Conservation (phyloP, 1,140 invertebrate species). For the Drosophila arizonae region DNA sequence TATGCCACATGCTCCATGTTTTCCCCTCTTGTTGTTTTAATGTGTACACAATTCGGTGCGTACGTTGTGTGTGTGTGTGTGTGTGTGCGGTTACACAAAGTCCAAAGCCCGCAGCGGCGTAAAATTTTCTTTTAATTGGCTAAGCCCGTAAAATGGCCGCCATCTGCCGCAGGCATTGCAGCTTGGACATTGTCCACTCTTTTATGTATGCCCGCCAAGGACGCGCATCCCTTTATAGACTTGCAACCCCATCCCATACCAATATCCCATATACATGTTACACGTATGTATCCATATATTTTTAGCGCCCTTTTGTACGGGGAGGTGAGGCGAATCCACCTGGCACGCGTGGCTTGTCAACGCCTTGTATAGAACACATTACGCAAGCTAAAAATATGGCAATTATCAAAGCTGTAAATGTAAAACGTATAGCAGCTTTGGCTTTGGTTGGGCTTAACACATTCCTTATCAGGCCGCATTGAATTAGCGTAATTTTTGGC, state of each 20-base stretch:
- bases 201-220: constrained; percentile 24
- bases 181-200: constrained; percentile 19
- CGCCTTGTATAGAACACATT: constrained; percentile 49
- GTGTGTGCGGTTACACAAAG: constrained; percentile 28
- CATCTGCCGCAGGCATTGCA: constrained; percentile 12
- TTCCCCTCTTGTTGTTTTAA: constrained; percentile 34
- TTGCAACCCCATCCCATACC: neutral
- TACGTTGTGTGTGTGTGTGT: neutral
- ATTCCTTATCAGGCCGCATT: neutral
- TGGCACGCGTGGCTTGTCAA: constrained; percentile 41
- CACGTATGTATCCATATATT: constrained; percentile 35
- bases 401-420: constrained; percentile 1
- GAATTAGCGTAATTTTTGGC: constrained; percentile 19
- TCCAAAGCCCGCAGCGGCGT: constrained; percentile 36
- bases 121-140: constrained; percentile 76
- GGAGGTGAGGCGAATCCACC: neutral
- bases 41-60: constrained; percentile 14
- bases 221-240: constrained; percentile 39
- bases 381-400: constrained; percentile 27
- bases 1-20: constrained; percentile 40
- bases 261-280: neutral
- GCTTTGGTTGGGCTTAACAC: neutral
- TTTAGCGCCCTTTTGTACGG: constrained; percentile 61
- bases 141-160: constrained; percentile 40
- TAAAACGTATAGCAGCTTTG: neutral